These are phyloP conservation scores for Belonocnema kinseyi DNA, from an alignment of 1,140 invertebrate genomes.

Conservation along the genomic window DNA sequence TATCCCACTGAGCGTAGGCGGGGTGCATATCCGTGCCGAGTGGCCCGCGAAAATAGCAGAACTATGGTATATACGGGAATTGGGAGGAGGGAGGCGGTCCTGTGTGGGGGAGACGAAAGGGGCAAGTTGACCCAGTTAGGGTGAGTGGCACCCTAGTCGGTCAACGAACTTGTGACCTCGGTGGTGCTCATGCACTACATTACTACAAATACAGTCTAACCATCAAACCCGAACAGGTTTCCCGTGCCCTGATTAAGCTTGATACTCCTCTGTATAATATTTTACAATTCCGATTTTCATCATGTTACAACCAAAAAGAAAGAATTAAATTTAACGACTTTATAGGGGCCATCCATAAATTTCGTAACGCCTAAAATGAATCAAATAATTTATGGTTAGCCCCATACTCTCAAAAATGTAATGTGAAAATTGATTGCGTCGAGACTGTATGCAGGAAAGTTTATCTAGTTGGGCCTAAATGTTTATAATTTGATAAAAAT, in stretches of 20 bases:
- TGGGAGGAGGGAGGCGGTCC: constrained; percentile 43
- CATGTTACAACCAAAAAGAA: neutral
- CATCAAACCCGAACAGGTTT: constrained; percentile 52
- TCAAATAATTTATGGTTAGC: too few relatives aligned
- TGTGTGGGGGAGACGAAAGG: constrained; percentile 44
- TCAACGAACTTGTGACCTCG: constrained; percentile 73
- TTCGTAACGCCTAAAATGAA: too few relatives aligned
- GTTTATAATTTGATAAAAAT: too few relatives aligned
- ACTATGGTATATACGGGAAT: constrained; percentile 57
- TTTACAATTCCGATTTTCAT: neutral
- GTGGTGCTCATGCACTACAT: constrained; percentile 50
- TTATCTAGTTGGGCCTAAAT: too few relatives aligned
- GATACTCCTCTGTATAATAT: neutral
- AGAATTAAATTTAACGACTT: too few relatives aligned
- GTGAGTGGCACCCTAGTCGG: constrained; percentile 69
- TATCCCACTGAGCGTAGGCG: constrained; percentile 57
- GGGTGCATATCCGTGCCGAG: constrained; percentile 65
- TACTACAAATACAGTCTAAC: constrained; percentile 48
- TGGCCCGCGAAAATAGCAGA: constrained; percentile 69
- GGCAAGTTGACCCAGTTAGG: constrained; percentile 70
- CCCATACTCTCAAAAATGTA: too few relatives aligned
- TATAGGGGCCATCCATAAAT: too few relatives aligned
- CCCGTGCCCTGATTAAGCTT: constrained; percentile 66
- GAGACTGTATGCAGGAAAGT: too few relatives aligned
- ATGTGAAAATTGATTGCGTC: too few relatives aligned